Base-by-base conservation (phyloP, 2,888 invertebrate species). In the Caenorhabditis doughertyi region DNA sequence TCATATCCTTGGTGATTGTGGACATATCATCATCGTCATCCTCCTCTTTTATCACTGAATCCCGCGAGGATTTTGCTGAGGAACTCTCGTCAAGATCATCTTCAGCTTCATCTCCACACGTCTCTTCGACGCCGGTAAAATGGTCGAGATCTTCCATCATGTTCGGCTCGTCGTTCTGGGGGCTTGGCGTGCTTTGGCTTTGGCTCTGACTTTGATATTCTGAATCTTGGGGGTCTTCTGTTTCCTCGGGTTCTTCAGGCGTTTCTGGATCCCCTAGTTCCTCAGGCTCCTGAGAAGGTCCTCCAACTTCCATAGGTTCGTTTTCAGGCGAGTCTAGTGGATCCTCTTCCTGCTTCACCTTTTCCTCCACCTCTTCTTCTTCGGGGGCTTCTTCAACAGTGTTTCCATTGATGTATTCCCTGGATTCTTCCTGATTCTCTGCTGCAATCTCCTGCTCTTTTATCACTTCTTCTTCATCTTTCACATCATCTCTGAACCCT, bases 11-110 rank as follows among this genome's bases (percentile, higher is more conserved):
- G 39, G 77, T 51, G 25, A 68, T 58, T 3, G 62, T 68, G 11
- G 77, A 77, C 42, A 60, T 9, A 18, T 76, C 67, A 18, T 80
- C 81, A 18, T 81, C 76, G 3, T 68, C 79, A 23, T 79, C 82
- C 23, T 73, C 72, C 11, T 71, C 68, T 68, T 49, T 47, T 16
- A 47, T 47, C 5, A 3, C 8, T 4, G 44, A 16, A 51, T 60
- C 35, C 11, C 60, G 18, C 13, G 44, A 47, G 1, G 56, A 56
- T 32, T 56, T 70, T 13, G 29, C 44, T 0, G 74, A 56, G 18
- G 64, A 55, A 5, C 29, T 18, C 25, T 55, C 53, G 9, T 67
- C 35, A 21, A 42, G 11, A 29, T 47, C 72, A 49, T 42, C 56
- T 18, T 77, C 77, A 0, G 42, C 67, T 13, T 62, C 62, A 1